Conservation (phyloP, 2,113 vertebrate species). For the Rhinolophus sinicus region DNA sequence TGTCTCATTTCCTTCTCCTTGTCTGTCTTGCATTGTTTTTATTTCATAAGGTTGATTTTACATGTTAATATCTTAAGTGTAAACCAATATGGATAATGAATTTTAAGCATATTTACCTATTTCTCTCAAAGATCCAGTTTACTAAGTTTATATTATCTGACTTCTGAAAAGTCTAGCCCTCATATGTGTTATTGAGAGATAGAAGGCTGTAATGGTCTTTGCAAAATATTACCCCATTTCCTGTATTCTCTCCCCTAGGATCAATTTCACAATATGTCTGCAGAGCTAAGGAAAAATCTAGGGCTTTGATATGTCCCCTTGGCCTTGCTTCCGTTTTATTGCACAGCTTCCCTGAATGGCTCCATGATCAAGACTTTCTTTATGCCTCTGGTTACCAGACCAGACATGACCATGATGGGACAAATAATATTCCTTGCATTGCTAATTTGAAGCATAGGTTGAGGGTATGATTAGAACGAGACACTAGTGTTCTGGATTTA, state of each 20-base stretch:
- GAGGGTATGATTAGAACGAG: conserved; percentile 54
- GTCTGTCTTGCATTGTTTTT: neutral
- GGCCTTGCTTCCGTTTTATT: conserved; percentile 56
- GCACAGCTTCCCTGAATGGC: conserved; percentile 18
- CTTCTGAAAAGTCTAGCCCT: conserved; percentile 21
- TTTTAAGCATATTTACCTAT: neutral
- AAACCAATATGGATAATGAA: neutral
- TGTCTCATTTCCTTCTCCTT: neutral
- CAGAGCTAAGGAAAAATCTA: conserved; percentile 56
- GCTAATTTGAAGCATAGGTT: conserved; percentile 68
- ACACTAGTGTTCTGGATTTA: conserved; percentile 51
- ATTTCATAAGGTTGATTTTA: neutral
- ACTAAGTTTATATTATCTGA: neutral
- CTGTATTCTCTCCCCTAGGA: conserved; percentile 75
- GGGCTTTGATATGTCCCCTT: conserved; percentile 62
- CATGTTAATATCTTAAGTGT: neutral
- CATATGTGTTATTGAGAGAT: conserved; percentile 50
- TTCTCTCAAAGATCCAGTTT: neutral
- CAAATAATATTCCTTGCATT: conserved; percentile 67
- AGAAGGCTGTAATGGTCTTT: conserved; percentile 53
- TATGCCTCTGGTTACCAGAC: conserved; percentile 45
- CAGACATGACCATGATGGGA: conserved; percentile 42
- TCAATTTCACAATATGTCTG: conserved; percentile 69
- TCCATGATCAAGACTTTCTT: conserved; percentile 31
- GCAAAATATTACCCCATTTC: conserved; percentile 76